Evolutionary conservation across 1,140 invertebrate species (phyloP).

Genomic region (Euwallacea fornicatus): DNA sequence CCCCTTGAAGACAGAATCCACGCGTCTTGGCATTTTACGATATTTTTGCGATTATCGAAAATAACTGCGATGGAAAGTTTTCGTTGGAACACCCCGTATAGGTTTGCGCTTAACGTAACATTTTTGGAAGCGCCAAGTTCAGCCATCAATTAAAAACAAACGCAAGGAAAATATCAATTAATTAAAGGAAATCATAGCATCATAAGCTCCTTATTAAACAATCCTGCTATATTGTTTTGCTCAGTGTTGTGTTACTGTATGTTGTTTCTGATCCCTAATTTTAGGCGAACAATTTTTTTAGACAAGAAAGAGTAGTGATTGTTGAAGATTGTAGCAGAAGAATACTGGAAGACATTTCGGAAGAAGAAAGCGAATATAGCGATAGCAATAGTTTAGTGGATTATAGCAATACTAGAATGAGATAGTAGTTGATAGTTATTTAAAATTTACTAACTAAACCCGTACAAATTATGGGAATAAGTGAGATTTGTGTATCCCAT

Average conservation of each 20-base stretch:
- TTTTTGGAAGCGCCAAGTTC: too few species aligned
- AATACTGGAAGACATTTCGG: conserved; percentile 49
- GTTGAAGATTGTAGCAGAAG: conserved; percentile 44
- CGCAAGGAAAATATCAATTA: too few species aligned
- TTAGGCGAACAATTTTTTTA: conserved; percentile 48
- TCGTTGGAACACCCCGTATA: too few species aligned
- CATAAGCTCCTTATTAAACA: not conserved
- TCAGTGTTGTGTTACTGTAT: conserved; percentile 8
- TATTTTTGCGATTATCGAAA: too few species aligned
- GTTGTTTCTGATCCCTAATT: conserved; percentile 36
- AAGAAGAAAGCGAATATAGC: conserved; percentile 50
- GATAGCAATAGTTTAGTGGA: conserved; percentile 41
- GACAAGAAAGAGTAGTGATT: conserved; percentile 49
- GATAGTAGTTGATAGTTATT: conserved; percentile 40
- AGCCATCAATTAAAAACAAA: too few species aligned
- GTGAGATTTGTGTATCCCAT: too few species aligned
- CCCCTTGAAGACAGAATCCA: too few species aligned
- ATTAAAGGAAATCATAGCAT: too few species aligned
- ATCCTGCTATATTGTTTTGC: conserved; percentile 15
- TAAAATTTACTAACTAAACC: not conserved
- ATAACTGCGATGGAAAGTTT: too few species aligned
- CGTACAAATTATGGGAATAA: too few species aligned
- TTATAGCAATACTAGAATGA: conserved; percentile 32
- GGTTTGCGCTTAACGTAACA: too few species aligned
- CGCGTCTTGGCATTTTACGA: too few species aligned